phyloP scores from a whole-genome alignment of 2,797 vertebrate genomes.

The Fistularia commersonii region DNA sequence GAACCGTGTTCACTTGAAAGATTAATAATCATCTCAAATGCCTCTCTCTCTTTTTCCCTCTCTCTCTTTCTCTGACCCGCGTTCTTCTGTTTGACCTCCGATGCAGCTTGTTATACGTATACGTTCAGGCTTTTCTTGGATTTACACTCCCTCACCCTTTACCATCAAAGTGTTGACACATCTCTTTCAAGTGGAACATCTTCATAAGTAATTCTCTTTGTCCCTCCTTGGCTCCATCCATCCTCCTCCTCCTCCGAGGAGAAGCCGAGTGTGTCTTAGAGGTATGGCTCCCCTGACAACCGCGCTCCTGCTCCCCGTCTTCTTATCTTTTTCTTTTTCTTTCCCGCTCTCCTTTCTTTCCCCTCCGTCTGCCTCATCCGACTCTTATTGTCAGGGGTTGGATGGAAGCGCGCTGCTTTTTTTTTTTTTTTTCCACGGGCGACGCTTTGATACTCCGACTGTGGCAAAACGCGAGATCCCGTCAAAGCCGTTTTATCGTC shows the following conservation, averaged over 20 bases:
- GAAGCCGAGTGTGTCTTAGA: conserved; percentile 46
- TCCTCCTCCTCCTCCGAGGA: conserved; percentile 52
- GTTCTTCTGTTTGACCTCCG: conserved; percentile 38
- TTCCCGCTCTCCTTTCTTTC: conserved; percentile 17
- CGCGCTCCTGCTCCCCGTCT: conserved; percentile 29
- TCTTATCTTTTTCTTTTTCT: conserved; percentile 39
- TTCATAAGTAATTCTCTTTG: conserved; percentile 72
- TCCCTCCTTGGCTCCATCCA: too few relatives aligned
- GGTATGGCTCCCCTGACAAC: conserved; percentile 57
- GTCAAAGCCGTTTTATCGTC: not conserved
- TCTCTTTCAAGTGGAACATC: conserved; percentile 62
- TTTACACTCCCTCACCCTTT: conserved; percentile 35
- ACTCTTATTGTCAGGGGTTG: conserved; percentile 47
- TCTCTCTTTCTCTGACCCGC: conserved; percentile 26
- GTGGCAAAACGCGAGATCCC: conserved; percentile 1
- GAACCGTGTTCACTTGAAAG: conserved; percentile 7
- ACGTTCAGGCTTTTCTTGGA: conserved; percentile 26
- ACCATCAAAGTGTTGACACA: conserved; percentile 65
- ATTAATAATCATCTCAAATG: not conserved
- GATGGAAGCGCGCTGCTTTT: conserved; percentile 25
- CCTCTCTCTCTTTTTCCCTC: conserved; percentile 9
- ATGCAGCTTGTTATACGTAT: conserved; percentile 15
- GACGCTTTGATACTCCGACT: conserved; percentile 29
- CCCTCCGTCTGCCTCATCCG: conserved; percentile 34
- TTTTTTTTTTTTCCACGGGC: conserved; percentile 17